Conservation (phyloP, 2,113 vertebrate genomes). For the Elephas maximus region DNA sequence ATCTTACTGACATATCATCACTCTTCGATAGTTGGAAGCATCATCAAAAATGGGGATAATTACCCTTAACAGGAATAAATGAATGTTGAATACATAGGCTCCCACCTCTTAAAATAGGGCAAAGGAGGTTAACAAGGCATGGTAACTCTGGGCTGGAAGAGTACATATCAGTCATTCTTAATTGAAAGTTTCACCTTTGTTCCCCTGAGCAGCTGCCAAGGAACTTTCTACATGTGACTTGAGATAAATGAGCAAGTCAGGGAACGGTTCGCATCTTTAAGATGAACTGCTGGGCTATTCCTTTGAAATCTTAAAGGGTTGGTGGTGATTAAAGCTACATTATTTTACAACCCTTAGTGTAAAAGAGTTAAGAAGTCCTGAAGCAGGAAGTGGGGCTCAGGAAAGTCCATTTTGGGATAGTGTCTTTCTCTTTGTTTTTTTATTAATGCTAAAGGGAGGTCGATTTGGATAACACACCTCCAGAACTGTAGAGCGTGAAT, state of each 20-base stretch:
- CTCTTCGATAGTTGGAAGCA: constrained; percentile 57
- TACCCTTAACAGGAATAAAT: constrained; percentile 70
- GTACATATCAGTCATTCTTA: constrained; percentile 71
- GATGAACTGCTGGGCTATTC: constrained; percentile 49
- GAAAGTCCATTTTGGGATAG: background rate
- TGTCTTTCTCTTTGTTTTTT: background rate
- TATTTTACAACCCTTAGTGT: constrained; percentile 35
- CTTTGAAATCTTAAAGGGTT: constrained; percentile 66
- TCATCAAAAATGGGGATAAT: constrained; percentile 73
- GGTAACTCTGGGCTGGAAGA: constrained; percentile 32
- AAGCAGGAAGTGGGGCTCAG: background rate
- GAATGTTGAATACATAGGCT: constrained; percentile 63
- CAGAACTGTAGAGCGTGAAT: background rate
- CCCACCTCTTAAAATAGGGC: constrained; percentile 27
- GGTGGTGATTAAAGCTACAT: constrained; percentile 68
- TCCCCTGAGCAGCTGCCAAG: constrained; percentile 65
- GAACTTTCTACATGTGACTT: constrained; percentile 65
- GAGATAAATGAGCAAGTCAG: constrained; percentile 69
- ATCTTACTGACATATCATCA: constrained; percentile 56
- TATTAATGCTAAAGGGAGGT: background rate
- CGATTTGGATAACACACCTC: background rate
- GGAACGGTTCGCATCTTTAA: constrained; percentile 55
- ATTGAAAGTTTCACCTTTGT: constrained; percentile 78
- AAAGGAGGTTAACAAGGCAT: constrained; percentile 63
- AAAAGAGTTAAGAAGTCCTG: constrained; percentile 42